Conservation (phyloP, 2,797 vertebrate species). For the Alauda arvensis region DNA sequence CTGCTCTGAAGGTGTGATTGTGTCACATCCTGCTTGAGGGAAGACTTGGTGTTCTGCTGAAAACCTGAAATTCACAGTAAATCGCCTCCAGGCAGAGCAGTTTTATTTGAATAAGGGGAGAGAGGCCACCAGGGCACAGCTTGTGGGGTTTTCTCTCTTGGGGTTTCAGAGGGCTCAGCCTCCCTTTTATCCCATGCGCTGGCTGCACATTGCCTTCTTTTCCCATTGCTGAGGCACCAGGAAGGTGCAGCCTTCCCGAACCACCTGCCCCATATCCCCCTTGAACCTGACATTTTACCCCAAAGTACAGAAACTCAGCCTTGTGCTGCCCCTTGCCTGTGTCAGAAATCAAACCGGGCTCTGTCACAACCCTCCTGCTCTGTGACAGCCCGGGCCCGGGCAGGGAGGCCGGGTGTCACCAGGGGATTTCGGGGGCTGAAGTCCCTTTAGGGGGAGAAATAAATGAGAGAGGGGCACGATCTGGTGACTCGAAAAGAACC, state of each 20-base stretch:
- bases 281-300: background rate
- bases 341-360: background rate
- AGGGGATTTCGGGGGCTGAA: too few relatives aligned
- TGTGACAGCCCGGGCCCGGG: too few relatives aligned
- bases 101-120: rapidly evolving
- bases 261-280: too few relatives aligned
- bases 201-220: rapidly evolving
- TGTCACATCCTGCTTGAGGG: background rate
- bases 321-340: too few relatives aligned
- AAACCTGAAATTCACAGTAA: background rate
- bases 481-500: too few relatives aligned
- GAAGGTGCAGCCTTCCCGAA: background rate
- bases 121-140: background rate
- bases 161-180: rapidly evolving
- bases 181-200: background rate
- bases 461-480: too few relatives aligned
- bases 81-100: background rate
- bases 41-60: background rate
- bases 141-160: rapidly evolving
- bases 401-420: too few relatives aligned
- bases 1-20: background rate
- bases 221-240: background rate
- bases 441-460: too few relatives aligned
- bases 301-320: background rate
- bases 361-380: background rate